Percentiles rank a stretch among this genome's conserved stretches.
Conservation (phyloP, 2,888 invertebrate genomes). For the Polietes domitor region DNA sequence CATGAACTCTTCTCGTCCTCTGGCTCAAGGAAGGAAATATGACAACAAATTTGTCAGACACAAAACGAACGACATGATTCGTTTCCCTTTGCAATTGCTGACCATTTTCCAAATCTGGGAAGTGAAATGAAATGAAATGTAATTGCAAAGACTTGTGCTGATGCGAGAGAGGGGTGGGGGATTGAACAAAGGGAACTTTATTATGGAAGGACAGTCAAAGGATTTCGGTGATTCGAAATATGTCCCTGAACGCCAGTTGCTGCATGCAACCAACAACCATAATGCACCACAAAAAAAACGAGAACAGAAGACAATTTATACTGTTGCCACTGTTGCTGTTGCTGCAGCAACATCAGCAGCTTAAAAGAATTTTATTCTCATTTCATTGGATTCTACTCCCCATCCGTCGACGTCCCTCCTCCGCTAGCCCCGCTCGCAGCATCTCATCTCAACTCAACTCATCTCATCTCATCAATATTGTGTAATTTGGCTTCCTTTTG, state of each 20-base stretch:
- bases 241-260: conserved; percentile 18
- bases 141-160: conserved; percentile 10
- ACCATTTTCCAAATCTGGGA: conserved; percentile 35
- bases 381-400: conserved; percentile 3
- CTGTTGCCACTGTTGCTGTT: conserved; percentile 24
- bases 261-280: neutral
- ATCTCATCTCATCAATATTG: conserved; percentile 61
- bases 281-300: neutral
- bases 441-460: conserved; percentile 61
- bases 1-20: neutral
- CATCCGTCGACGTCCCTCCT: neutral
- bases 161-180: neutral
- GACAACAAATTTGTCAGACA: conserved; percentile 30
- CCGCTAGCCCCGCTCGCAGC: conserved; percentile 29
- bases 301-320: conserved; percentile 39
- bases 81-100: conserved; percentile 25
- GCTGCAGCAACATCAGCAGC: conserved; percentile 26
- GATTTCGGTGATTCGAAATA: conserved; percentile 33
- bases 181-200: conserved; percentile 18
- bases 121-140: conserved; percentile 26
- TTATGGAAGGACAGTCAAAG: conserved; percentile 34
- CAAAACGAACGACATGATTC: conserved; percentile 22
- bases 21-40: conserved; percentile 24
- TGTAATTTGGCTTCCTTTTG: conserved; percentile 50
- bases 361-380: conserved; percentile 38